These are phyloP conservation scores for Melanerpes formicivorus DNA, from an alignment of 2,113 vertebrate species.

Conservation along the genomic window DNA sequence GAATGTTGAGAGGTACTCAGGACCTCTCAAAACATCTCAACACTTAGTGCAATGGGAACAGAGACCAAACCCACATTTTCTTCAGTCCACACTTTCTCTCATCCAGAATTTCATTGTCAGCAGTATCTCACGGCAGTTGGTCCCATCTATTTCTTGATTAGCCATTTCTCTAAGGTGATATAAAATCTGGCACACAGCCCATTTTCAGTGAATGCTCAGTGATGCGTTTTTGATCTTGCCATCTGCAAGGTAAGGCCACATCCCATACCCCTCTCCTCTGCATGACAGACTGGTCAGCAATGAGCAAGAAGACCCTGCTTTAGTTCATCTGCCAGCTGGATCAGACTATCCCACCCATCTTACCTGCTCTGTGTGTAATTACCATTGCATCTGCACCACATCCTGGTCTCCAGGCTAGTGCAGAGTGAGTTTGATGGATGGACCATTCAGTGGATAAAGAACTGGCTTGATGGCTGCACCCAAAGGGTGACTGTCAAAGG, in stretches of 20 bases:
- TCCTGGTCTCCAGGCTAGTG: too few relatives aligned
- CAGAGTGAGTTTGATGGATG: too few relatives aligned
- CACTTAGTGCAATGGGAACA: not conserved
- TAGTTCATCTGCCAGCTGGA: not conserved
- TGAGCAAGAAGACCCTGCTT: not conserved
- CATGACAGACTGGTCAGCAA: accelerated
- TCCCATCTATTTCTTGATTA: not conserved
- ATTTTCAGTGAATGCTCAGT: not conserved
- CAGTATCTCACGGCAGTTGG: not conserved
- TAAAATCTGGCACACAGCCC: not conserved
- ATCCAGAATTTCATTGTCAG: not conserved
- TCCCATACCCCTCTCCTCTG: not conserved
- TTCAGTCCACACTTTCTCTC: not conserved
- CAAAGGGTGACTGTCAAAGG: too few relatives aligned
- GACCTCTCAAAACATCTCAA: not conserved
- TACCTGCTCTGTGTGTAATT: not conserved
- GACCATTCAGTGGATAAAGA: too few relatives aligned
- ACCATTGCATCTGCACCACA: not conserved
- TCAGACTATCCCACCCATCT: not conserved
- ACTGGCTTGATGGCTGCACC: too few relatives aligned
- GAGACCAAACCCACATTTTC: not conserved
- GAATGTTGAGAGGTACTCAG: not conserved
- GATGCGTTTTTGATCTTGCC: not conserved
- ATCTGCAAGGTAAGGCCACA: not conserved
- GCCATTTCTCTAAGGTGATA: not conserved